Evolutionary conservation across 1,140 invertebrate genomes (phyloP).

Genomic region (Anthonomus grandis): DNA sequence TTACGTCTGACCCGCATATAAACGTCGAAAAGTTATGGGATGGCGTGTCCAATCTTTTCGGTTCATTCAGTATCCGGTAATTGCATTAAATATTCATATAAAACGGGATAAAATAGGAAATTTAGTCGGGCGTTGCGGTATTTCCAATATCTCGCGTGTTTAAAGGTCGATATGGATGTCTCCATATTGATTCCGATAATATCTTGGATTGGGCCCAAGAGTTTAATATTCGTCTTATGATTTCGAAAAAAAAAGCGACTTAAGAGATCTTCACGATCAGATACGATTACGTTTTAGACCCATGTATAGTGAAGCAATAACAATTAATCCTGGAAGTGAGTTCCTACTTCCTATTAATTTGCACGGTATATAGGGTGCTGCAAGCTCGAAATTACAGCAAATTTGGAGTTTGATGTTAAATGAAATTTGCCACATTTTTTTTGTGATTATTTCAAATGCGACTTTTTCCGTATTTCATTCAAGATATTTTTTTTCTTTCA

Average conservation of each 20-base stretch:
- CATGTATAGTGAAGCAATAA: neutral
- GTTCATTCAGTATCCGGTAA: constrained; percentile 16
- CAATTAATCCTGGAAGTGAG: neutral
- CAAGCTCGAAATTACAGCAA: neutral
- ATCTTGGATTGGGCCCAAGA: neutral
- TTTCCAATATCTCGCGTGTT: constrained; percentile 11
- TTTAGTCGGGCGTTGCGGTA: constrained; percentile 7
- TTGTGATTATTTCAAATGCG: too few relatives aligned
- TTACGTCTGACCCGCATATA: neutral
- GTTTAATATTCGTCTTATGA: neutral
- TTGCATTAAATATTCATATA: constrained; percentile 19
- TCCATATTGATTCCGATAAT: constrained; percentile 5
- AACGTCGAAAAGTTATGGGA: too few relatives aligned
- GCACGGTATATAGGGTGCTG: neutral
- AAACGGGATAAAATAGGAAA: constrained; percentile 10
- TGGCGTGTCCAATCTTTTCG: constrained; percentile 13
- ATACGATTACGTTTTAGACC: neutral
- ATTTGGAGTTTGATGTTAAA: too few relatives aligned
- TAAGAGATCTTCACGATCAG: neutral
- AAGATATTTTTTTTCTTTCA: too few relatives aligned
- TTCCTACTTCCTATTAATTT: neutral
- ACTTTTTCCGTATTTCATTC: too few relatives aligned
- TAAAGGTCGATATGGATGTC: neutral
- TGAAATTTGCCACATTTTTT: too few relatives aligned
- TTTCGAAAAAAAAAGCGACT: neutral